Evolutionary conservation across 2,113 vertebrate genomes (phyloP).

Genomic region (Polyodon spathula): DNA sequence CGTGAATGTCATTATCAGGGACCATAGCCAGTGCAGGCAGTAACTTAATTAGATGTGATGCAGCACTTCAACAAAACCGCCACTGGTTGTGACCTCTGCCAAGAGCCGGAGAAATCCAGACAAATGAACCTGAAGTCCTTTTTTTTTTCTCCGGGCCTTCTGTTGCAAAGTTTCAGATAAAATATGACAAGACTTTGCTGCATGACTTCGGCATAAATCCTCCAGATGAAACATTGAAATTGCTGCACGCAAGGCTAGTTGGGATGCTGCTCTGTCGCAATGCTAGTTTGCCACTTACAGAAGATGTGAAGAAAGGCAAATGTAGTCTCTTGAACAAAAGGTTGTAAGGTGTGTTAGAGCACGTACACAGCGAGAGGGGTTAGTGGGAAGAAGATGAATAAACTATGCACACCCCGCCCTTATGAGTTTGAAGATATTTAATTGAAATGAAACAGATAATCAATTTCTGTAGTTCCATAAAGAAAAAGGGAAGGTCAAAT

Average conservation of each 20-base stretch:
- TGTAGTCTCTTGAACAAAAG: constrained; percentile 56
- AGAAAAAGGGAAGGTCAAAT: background rate
- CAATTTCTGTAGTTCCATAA: constrained; percentile 39
- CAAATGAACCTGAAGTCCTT: constrained; percentile 55
- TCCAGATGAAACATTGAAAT: constrained; percentile 61
- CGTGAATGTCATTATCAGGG: constrained; percentile 34
- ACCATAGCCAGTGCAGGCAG: constrained; percentile 45
- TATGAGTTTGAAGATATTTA: constrained; percentile 17
- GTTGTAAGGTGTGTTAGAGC: constrained; percentile 58
- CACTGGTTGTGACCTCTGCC: constrained; percentile 61
- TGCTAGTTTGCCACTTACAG: constrained; percentile 57
- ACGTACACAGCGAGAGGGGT: constrained; percentile 16
- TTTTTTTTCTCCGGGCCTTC: constrained; percentile 39
- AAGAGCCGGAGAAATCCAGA: constrained; percentile 50
- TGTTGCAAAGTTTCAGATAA: constrained; percentile 51
- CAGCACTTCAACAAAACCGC: constrained; percentile 58
- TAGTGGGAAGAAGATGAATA: background rate
- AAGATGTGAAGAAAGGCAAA: constrained; percentile 50
- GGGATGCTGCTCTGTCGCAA: constrained; percentile 58
- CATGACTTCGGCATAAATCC: constrained; percentile 39
- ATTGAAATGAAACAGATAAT: constrained; percentile 27
- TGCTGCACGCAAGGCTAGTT: constrained; percentile 53
- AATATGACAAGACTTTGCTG: constrained; percentile 53
- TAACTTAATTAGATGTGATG: constrained; percentile 65
- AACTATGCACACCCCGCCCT: background rate